phyloP scores from a whole-genome alignment of 1,140 invertebrate genomes.

The Leptoteleia sp. region DNA sequence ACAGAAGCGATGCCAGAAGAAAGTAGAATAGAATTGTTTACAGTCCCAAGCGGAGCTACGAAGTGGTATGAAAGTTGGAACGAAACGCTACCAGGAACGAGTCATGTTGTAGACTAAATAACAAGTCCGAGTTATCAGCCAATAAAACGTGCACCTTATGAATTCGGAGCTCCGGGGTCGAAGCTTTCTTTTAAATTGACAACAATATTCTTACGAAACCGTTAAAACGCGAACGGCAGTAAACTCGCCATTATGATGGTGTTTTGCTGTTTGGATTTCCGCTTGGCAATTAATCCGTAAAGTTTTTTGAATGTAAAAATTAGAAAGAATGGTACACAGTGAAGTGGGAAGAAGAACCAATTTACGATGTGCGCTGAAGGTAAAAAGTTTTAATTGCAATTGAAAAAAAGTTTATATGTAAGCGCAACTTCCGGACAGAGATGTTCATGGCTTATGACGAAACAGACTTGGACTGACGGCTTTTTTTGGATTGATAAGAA shows the following conservation, averaged over 20 bases:
- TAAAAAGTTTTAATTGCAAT: too few relatives aligned
- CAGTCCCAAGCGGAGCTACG: conserved; percentile 15
- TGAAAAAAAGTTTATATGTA: too few relatives aligned
- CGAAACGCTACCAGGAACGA: conserved; percentile 33
- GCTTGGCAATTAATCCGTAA: too few relatives aligned
- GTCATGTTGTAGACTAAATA: conserved; percentile 17
- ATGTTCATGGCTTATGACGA: too few relatives aligned
- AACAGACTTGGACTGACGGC: too few relatives aligned
- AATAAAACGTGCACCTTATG: conserved; percentile 44
- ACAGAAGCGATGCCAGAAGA: conserved; percentile 46
- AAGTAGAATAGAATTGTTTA: conserved; percentile 56
- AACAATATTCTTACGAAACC: conserved; percentile 18
- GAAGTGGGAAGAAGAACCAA: too few relatives aligned
- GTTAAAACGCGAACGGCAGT: conserved; percentile 10
- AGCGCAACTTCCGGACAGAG: too few relatives aligned
- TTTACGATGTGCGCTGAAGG: too few relatives aligned
- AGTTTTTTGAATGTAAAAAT: too few relatives aligned
- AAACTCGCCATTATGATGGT: not conserved
- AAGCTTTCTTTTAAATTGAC: conserved; percentile 24
- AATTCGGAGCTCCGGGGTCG: conserved; percentile 21
- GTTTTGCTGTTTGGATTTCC: not conserved
- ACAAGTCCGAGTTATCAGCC: conserved; percentile 45
- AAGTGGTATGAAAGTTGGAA: conserved; percentile 21
- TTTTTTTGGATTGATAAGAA: too few relatives aligned
- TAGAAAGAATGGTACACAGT: too few relatives aligned